These are phyloP conservation scores for Ploceus nigricollis DNA, from an alignment of 2,113 vertebrate species.

Conservation along the genomic window DNA sequence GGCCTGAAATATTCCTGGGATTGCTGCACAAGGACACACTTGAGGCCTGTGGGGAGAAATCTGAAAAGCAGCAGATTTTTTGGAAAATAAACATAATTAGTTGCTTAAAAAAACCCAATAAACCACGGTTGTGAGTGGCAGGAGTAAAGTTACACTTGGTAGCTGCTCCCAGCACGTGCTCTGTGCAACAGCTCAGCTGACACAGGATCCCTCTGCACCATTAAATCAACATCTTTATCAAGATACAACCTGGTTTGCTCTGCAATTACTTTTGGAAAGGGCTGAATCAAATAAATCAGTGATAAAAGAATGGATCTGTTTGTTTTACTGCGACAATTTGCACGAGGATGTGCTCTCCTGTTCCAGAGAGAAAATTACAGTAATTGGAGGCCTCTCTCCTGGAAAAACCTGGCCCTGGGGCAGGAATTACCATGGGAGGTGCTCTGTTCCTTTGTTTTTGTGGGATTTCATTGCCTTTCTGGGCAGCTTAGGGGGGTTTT, in stretches of 20 bases:
- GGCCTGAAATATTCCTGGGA: not conserved
- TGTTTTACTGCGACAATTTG: not conserved
- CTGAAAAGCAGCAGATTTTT: not conserved
- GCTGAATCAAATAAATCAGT: not conserved
- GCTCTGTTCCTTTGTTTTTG: not conserved
- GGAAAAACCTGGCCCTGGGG: not conserved
- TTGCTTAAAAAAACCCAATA: not conserved
- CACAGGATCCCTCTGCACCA: not conserved
- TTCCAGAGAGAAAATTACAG: not conserved
- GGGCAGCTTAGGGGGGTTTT: rapidly evolving
- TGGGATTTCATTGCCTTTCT: not conserved
- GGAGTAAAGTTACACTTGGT: not conserved
- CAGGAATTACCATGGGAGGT: not conserved
- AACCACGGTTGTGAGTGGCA: rapidly evolving
- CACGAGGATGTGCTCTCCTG: not conserved
- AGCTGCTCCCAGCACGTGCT: not conserved
- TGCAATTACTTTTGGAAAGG: not conserved
- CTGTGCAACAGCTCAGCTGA: not conserved
- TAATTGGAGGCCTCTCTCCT: not conserved
- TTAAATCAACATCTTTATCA: not conserved
- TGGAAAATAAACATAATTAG: not conserved
- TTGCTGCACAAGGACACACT: rapidly evolving
- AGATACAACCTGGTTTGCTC: not conserved
- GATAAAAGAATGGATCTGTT: not conserved
- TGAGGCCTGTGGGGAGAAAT: not conserved